These are phyloP conservation scores for Temnothorax ravouxi DNA, from an alignment of 2,888 invertebrate species.

Conservation along the genomic window DNA sequence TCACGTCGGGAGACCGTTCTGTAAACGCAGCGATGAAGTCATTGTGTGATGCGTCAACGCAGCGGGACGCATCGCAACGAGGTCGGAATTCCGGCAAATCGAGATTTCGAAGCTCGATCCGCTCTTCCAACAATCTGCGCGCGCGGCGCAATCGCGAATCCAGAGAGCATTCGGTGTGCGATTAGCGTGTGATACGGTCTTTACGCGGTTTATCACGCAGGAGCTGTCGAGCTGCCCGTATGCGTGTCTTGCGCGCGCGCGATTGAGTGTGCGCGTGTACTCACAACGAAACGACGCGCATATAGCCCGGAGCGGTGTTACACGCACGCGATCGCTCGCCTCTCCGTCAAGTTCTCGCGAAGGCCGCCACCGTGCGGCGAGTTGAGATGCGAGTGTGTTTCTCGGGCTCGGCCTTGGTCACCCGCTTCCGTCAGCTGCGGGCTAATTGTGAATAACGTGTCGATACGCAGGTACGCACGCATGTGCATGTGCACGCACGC, in stretches of 20 bases:
- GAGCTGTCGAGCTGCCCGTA: background rate
- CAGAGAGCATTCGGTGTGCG: slow-evolving; percentile 14
- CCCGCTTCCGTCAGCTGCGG: slow-evolving; percentile 85
- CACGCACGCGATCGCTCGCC: slow-evolving; percentile 46
- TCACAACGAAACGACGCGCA: slow-evolving; percentile 35
- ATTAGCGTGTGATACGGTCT: slow-evolving; percentile 45
- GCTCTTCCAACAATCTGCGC: slow-evolving; percentile 11
- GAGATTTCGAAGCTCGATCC: slow-evolving; percentile 14
- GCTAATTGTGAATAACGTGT: slow-evolving; percentile 81
- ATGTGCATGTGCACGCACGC: slow-evolving; percentile 18
- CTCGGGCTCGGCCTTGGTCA: slow-evolving; percentile 82
- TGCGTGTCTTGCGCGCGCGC: background rate
- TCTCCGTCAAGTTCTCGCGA: slow-evolving; percentile 70
- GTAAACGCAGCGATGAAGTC: slow-evolving; percentile 12
- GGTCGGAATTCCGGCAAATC: slow-evolving; percentile 8
- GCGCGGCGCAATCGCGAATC: background rate
- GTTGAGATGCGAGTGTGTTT: slow-evolving; percentile 83
- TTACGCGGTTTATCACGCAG: slow-evolving; percentile 41
- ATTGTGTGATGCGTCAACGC: background rate
- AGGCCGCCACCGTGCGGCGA: slow-evolving; percentile 79
- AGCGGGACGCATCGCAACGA: slow-evolving; percentile 13
- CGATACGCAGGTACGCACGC: slow-evolving; percentile 63
- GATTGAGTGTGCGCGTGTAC: background rate
- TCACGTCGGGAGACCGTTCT: background rate
- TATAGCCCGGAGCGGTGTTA: slow-evolving; percentile 44